Percentiles rank a stretch among this genome's conserved stretches.
Conservation (phyloP, 2,797 vertebrate species). For the Etheostoma perlongum region DNA sequence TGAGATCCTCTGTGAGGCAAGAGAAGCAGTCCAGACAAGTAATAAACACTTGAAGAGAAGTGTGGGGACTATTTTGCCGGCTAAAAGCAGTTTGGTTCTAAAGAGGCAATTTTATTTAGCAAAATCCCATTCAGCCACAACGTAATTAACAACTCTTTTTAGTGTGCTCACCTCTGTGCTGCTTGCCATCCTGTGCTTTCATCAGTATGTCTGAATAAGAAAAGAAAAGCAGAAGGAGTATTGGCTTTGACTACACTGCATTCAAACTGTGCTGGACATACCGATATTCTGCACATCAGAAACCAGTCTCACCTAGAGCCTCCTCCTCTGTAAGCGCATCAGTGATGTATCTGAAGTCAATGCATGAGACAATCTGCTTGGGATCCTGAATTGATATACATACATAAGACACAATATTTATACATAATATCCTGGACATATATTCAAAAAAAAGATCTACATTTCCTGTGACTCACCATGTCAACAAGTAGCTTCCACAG, state of each 20-base stretch:
- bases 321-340: conserved; percentile 86
- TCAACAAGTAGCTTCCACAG: conserved; percentile 88
- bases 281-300: not conserved
- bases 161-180: conserved; percentile 81
- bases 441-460: not conserved
- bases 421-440: not conserved
- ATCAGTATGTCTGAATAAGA: conserved; percentile 81
- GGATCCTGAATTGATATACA: conserved; percentile 77
- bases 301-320: conserved; percentile 80
- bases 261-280: not conserved
- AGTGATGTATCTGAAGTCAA: conserved; percentile 90
- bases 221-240: conserved; percentile 24
- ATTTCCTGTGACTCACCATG: conserved; percentile 83
- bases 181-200: conserved; percentile 82
- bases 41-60: conserved; percentile 28
- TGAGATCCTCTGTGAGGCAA: conserved; percentile 82
- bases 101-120: conserved; percentile 39
- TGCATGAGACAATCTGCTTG: conserved; percentile 84
- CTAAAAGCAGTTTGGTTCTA: conserved; percentile 44
- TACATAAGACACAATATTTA: not conserved
- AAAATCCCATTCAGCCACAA: conserved; percentile 24
- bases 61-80: conserved; percentile 22
- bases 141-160: conserved; percentile 36
- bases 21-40: conserved; percentile 19
- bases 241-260: not conserved